phyloP scores from a whole-genome alignment of 2,797 vertebrate genomes.

The Yasuhikotakia modesta region DNA sequence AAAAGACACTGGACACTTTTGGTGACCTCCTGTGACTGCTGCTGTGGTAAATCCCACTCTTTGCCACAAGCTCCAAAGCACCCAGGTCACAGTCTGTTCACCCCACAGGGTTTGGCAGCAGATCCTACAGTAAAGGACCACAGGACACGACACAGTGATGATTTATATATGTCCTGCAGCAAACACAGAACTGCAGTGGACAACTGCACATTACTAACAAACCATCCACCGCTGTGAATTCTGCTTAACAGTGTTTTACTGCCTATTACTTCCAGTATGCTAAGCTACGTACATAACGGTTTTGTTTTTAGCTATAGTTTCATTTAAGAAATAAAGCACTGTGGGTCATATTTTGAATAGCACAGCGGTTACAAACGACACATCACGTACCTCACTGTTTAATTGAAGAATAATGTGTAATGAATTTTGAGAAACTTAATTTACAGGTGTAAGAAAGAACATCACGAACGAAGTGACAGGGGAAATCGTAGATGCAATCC shows the following conservation, averaged over 20 bases:
- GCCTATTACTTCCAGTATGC: too few relatives aligned
- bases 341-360: not conserved
- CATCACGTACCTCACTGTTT: not conserved
- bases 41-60: conserved; percentile 1
- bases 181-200: conserved; percentile 12
- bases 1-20: conserved; percentile 4
- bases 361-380: not conserved
- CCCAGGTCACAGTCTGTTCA: conserved; percentile 44
- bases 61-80: conserved; percentile 32
- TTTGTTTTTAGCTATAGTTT: too few relatives aligned
- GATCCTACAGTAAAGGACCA: conserved; percentile 3
- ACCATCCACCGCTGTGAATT: not conserved
- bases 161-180: conserved; percentile 32
- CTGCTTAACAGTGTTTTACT: too few relatives aligned
- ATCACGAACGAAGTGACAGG: conserved; percentile 18
- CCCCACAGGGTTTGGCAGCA: conserved; percentile 33
- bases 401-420: conserved; percentile 10
- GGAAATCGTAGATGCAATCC: conserved; percentile 9
- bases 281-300: too few relatives aligned
- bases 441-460: conserved; percentile 27
- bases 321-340: too few relatives aligned
- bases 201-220: not conserved
- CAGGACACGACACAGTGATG: conserved; percentile 6
- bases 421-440: conserved; percentile 18
- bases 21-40: conserved; percentile 24